A percentile compares a stretch with the other conserved stretches of the same genome.
Evolutionary conservation across 2,888 invertebrate genomes (phyloP).

Genomic region (Iphiclides podalirius): DNA sequence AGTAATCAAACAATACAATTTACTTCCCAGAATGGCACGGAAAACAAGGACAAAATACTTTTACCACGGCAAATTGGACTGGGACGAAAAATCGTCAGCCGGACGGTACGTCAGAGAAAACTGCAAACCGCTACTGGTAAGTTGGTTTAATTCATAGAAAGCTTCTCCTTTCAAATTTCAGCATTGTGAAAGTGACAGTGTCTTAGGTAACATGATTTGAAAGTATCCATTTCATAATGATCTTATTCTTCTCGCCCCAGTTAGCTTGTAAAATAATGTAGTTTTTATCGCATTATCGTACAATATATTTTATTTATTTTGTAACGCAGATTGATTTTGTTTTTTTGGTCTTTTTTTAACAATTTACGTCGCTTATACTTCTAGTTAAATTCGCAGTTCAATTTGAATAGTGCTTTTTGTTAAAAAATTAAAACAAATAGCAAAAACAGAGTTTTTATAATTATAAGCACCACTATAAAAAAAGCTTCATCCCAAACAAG

Average conservation of each 20-base stretch:
- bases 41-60: slow-evolving; percentile 99
- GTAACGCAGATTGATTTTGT: too few species aligned
- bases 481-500: too few species aligned
- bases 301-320: background rate
- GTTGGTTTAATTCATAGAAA: slow-evolving; percentile 43
- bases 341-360: too few species aligned
- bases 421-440: too few species aligned
- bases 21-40: slow-evolving; percentile 89
- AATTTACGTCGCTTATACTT: too few species aligned
- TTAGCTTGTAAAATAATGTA: slow-evolving; percentile 2
- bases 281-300: background rate
- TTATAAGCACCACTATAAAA: too few species aligned
- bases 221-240: slow-evolving; percentile 12
- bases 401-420: too few species aligned
- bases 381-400: too few species aligned
- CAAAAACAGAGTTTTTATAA: too few species aligned
- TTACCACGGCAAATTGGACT: slow-evolving; percentile 97
- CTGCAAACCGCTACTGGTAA: slow-evolving; percentile 96
- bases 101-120: slow-evolving; percentile 99
- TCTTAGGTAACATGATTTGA: slow-evolving; percentile 10
- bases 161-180: background rate
- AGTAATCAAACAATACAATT: too few species aligned
- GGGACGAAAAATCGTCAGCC: slow-evolving; percentile 98
- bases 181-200: slow-evolving; percentile 7
- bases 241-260: background rate